Conservation (phyloP, 1,140 invertebrate genomes). For the Lanistes nyassanus region DNA sequence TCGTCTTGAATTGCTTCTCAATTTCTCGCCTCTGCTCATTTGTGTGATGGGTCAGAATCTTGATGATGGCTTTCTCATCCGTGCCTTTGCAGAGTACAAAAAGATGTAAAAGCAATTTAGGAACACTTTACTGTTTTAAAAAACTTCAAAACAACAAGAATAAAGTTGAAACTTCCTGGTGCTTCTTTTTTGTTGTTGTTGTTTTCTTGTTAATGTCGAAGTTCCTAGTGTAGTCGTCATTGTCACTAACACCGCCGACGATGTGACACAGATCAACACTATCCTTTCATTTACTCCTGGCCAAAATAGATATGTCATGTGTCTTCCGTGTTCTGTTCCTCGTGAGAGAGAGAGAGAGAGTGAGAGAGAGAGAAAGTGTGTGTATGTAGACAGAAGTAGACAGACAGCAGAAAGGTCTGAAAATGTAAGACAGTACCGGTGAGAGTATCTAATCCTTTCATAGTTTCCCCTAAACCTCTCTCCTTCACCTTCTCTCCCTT, state of each 20-base stretch:
- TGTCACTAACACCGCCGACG: not conserved
- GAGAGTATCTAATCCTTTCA: not conserved
- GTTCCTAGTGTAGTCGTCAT: not conserved
- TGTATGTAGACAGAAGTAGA: not conserved
- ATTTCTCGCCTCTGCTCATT: conserved; percentile 91
- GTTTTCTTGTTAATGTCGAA: not conserved
- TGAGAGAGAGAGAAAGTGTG: not conserved
- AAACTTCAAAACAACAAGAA: not conserved
- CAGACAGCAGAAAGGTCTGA: not conserved
- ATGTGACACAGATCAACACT: too few species aligned
- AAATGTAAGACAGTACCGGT: not conserved
- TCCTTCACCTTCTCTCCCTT: conserved; percentile 2
- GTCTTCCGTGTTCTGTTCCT: conserved; percentile 3
- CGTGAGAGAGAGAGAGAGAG: not conserved
- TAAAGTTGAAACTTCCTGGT: not conserved
- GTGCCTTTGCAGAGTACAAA: conserved; percentile 70
- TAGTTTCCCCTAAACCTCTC: conserved; percentile 5
- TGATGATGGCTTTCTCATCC: conserved; percentile 89
- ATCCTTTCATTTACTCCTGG: too few species aligned
- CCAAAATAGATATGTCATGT: too few species aligned
- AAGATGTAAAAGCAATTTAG: not conserved
- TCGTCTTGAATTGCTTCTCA: conserved; percentile 87
- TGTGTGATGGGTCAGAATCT: conserved; percentile 84
- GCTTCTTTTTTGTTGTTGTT: not conserved
- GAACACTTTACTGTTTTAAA: not conserved